Evolutionary conservation across 2,113 vertebrate species (phyloP).

Genomic region (Melanotaenia duboulayi): DNA sequence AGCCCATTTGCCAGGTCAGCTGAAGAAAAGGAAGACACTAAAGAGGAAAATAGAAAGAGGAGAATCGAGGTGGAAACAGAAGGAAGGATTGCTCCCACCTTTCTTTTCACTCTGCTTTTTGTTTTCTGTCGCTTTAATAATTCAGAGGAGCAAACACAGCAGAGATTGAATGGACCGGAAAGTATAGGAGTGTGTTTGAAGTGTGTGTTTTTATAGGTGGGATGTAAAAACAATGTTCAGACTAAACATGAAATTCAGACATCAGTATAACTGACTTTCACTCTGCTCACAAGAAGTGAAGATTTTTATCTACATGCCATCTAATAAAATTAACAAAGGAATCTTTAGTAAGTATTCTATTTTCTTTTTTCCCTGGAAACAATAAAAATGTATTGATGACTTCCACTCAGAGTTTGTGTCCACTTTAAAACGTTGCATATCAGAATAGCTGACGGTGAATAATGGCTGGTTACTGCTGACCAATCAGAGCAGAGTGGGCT

Average conservation of each 20-base stretch:
- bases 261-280: background rate
- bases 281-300: no score
- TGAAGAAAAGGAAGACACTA: conserved; percentile 53
- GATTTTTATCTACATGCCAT: no score
- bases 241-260: background rate
- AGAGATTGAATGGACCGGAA: conserved; percentile 56
- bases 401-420: background rate
- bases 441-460: background rate
- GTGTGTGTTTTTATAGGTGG: conserved; percentile 15
- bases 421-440: background rate
- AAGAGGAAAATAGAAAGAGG: conserved; percentile 41
- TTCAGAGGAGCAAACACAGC: conserved; percentile 72
- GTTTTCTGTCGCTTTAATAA: conserved; percentile 77
- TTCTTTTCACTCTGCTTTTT: conserved; percentile 71
- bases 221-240: conserved; percentile 15
- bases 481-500: no score
- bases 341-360: no score
- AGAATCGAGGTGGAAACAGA: conserved; percentile 45
- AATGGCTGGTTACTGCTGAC: background rate
- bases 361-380: background rate
- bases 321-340: no score
- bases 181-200: background rate
- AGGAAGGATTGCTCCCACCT: conserved; percentile 23
- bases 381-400: background rate
- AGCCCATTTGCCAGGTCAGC: conserved; percentile 67